Conservation (phyloP, 2,113 vertebrate species). For the Rissa tridactyla region DNA sequence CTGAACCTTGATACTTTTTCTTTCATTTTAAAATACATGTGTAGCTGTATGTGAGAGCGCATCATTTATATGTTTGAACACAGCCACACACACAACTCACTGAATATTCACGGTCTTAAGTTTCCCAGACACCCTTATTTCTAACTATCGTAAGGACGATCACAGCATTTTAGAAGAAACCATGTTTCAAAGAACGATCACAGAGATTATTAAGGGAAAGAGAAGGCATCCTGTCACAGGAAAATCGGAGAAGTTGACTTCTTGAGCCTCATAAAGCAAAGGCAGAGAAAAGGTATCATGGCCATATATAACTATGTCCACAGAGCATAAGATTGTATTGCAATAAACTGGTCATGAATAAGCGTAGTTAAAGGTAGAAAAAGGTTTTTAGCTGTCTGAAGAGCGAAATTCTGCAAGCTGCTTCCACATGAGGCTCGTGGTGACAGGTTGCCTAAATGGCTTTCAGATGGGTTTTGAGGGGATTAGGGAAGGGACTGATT, state of each 20-base stretch:
- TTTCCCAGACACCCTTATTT: not conserved
- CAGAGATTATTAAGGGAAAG: not conserved
- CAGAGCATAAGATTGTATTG: not conserved
- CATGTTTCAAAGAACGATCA: not conserved
- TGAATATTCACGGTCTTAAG: not conserved
- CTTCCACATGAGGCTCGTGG: not conserved
- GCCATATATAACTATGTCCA: not conserved
- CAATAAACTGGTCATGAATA: not conserved
- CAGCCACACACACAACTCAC: not conserved
- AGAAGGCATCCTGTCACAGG: not conserved
- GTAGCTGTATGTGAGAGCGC: not conserved
- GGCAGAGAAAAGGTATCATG: not conserved
- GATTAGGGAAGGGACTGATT: not conserved
- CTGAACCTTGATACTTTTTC: not conserved
- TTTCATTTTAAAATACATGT: not conserved
- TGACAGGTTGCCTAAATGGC: not conserved
- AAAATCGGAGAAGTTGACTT: not conserved
- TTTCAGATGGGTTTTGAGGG: constrained; percentile 17
- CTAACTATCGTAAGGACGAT: not conserved
- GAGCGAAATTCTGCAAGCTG: constrained; percentile 10
- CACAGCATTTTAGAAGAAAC: not conserved
- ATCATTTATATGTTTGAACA: not conserved
- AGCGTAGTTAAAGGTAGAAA: not conserved
- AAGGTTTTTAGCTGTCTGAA: not conserved
- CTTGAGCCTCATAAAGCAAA: not conserved